phyloP scores from a whole-genome alignment of 2,113 vertebrate genomes.

The Pelmatolapia mariae region DNA sequence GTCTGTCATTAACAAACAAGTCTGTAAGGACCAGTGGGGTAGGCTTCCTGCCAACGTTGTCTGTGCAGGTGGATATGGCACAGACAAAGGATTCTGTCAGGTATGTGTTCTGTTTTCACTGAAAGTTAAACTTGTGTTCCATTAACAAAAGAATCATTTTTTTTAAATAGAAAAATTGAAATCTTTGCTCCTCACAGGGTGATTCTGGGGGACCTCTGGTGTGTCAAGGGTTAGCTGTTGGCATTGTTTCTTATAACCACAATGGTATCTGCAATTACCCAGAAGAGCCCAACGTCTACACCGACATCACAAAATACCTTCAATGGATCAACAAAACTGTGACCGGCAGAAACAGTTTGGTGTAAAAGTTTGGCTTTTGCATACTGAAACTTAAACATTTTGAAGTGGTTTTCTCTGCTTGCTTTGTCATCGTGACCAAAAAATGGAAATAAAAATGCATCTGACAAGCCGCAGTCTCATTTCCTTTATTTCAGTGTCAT shows the following conservation, averaged over 20 bases:
- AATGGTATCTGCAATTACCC: fast-evolving
- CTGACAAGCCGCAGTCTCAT: neutral
- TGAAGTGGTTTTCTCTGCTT: neutral
- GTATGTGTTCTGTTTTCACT: neutral
- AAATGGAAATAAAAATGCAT: neutral
- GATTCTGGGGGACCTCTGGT: neutral
- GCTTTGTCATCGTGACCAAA: neutral
- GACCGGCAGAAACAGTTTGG: neutral
- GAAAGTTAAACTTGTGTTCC: neutral
- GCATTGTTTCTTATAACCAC: neutral
- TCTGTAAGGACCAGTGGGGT: neutral
- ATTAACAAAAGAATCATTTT: fast-evolving
- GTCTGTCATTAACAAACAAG: neutral
- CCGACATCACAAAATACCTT: neutral
- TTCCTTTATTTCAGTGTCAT: neutral
- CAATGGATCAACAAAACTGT: neutral
- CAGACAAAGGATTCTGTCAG: neutral
- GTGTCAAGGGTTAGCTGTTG: neutral
- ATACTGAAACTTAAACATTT: neutral
- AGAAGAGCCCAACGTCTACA: neutral
- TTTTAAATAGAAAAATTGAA: neutral
- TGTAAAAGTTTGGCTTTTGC: neutral
- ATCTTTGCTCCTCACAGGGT: neutral
- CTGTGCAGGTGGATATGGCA: neutral
- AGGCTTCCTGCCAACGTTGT: neutral